Evolutionary conservation across 2,113 vertebrate genomes (phyloP).

Genomic region (Bettongia penicillata): DNA sequence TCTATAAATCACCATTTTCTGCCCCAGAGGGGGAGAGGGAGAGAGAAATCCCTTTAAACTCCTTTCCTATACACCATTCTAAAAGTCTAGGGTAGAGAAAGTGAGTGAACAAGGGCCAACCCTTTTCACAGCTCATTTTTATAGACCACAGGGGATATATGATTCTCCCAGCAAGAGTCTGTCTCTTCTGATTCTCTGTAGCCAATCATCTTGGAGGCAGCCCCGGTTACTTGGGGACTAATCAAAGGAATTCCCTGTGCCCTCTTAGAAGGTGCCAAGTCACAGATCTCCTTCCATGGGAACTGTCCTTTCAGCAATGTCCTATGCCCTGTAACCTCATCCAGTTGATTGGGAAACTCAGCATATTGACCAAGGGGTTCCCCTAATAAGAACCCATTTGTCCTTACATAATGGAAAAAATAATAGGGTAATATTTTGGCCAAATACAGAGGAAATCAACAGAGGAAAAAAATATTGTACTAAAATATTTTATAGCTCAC

Average conservation of each 20-base stretch:
- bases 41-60: neutral
- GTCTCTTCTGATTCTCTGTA: neutral
- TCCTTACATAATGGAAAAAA: neutral
- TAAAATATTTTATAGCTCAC: neutral
- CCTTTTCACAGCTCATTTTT: neutral
- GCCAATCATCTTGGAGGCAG: neutral
- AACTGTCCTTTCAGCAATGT: neutral
- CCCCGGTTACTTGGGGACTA: neutral
- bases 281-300: neutral
- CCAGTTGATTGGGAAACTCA: neutral
- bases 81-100: neutral
- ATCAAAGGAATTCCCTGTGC: neutral
- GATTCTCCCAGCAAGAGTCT: neutral
- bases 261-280: neutral
- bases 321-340: neutral
- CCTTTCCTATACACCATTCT: neutral
- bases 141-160: neutral
- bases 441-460: neutral
- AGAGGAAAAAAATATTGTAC: neutral
- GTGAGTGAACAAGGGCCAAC: neutral
- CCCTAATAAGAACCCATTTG: neutral
- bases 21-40: neutral
- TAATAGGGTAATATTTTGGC: neutral
- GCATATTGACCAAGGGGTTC: neutral
- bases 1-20: neutral